Evolutionary conservation across 2,797 vertebrate species (phyloP).

Genomic region (Eospalax fontanierii): DNA sequence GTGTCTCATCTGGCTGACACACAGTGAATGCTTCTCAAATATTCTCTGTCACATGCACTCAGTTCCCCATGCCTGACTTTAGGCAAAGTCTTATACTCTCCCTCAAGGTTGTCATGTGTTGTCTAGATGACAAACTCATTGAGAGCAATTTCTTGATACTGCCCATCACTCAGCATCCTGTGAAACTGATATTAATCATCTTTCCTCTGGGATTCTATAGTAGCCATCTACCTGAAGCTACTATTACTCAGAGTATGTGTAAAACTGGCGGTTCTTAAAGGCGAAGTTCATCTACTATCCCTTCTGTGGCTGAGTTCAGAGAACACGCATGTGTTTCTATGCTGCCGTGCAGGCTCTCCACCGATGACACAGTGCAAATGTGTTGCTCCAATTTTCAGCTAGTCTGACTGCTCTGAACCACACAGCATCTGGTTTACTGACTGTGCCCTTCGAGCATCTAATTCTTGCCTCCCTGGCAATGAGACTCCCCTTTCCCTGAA

Average conservation of each 20-base stretch:
- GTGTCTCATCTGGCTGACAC: not conserved
- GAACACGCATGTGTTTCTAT: not conserved
- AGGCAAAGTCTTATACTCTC: not conserved
- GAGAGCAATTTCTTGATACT: not conserved
- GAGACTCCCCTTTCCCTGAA: not conserved
- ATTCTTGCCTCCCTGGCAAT: not conserved
- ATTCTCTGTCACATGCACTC: not conserved
- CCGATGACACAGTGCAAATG: not conserved
- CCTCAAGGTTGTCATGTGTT: accelerated
- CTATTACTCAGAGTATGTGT: not conserved
- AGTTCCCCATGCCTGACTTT: too few relatives aligned
- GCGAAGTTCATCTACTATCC: not conserved
- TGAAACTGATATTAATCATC: too few relatives aligned
- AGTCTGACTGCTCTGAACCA: not conserved
- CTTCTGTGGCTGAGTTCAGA: too few relatives aligned
- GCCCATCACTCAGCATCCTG: not conserved
- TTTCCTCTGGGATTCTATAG: not conserved
- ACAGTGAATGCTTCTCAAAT: not conserved
- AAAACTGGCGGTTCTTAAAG: not conserved
- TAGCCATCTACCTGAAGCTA: not conserved
- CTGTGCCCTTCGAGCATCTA: not conserved
- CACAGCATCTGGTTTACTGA: not conserved
- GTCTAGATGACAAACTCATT: not conserved
- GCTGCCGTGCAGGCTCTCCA: not conserved
- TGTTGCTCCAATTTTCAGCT: too few relatives aligned